These are phyloP conservation scores for Spea hammondii DNA, from an alignment of 2,797 vertebrate species.

Conservation along the genomic window DNA sequence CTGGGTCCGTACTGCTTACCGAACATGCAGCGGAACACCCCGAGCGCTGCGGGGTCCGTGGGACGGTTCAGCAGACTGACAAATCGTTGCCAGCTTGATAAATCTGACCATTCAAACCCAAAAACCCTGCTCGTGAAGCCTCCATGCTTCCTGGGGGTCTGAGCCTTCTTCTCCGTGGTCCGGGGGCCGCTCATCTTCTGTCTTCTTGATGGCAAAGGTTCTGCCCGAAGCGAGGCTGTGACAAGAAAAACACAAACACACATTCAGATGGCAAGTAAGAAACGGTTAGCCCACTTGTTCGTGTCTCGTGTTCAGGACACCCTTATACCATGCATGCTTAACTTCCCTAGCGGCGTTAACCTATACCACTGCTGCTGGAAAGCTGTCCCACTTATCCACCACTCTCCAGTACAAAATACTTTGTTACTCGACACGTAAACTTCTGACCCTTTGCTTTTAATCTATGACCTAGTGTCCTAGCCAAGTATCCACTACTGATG, in stretches of 20 bases:
- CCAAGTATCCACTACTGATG: no score
- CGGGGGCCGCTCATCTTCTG: background rate
- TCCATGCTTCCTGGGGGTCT: conserved; percentile 7
- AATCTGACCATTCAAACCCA: conserved; percentile 79
- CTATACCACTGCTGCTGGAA: no score
- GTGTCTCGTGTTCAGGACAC: no score
- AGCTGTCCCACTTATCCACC: no score
- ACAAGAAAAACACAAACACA: background rate
- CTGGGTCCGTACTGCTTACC: conserved; percentile 67
- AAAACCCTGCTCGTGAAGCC: conserved; percentile 74
- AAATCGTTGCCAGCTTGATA: conserved; percentile 77
- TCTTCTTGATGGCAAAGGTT: background rate
- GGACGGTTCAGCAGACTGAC: conserved; percentile 84
- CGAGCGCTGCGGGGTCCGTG: conserved; percentile 82
- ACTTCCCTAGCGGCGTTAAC: no score
- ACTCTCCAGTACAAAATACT: no score
- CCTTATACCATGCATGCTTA: no score
- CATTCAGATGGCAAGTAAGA: no score
- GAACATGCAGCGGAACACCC: conserved; percentile 87
- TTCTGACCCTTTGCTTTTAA: no score
- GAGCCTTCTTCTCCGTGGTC: background rate
- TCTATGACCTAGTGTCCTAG: no score
- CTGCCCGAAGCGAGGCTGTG: conserved; percentile 23
- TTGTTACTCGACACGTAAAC: no score
- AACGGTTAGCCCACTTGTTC: no score